Conservation (phyloP, 1,140 invertebrate genomes). For the Araneus ventricosus region DNA sequence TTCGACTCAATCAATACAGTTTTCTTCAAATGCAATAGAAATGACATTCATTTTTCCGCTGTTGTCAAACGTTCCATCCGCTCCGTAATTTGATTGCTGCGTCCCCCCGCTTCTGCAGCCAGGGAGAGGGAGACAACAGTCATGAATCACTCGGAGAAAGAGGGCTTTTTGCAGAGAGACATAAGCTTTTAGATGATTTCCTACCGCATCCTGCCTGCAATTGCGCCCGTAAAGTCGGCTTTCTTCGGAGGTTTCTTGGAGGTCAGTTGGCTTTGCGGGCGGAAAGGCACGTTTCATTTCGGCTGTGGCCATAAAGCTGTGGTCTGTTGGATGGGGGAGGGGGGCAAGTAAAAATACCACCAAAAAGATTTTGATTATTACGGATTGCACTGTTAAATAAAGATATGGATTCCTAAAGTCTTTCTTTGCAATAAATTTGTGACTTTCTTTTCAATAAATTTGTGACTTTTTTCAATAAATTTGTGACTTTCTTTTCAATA, state of each 20-base stretch:
- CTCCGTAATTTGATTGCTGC: conserved; percentile 63
- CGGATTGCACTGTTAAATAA: too few species aligned
- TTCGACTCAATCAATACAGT: conserved; percentile 64
- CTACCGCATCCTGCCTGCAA: conserved; percentile 32
- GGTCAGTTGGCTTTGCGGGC: not conserved
- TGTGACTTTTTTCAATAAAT: too few species aligned
- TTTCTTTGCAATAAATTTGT: too few species aligned
- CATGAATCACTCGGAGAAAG: conserved; percentile 57
- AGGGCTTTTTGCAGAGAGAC: conserved; percentile 27
- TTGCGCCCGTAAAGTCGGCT: not conserved
- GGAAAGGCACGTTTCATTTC: not conserved
- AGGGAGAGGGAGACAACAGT: conserved; percentile 22
- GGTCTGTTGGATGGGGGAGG: not conserved
- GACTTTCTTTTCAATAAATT: too few species aligned
- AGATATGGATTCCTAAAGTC: too few species aligned
- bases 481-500: too few species aligned
- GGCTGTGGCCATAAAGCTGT: not conserved
- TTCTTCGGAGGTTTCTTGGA: not conserved
- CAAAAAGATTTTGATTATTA: too few species aligned
- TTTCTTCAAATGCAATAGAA: conserved; percentile 70
- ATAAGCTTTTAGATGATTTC: conserved; percentile 73
- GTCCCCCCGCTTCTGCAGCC: conserved; percentile 6
- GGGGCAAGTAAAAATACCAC: too few species aligned
- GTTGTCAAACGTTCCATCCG: conserved; percentile 69
- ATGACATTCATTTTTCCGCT: conserved; percentile 68